Conservation (phyloP, 2,113 vertebrate genomes). For the pig (Sus scrofa) region T2T-Sscrofa CM000830.6:87455501-87456000, state of each 20-base stretch:
- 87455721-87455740: neutral
- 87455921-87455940: neutral
- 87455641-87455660: slow-evolving; percentile 16
- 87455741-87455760: slow-evolving; percentile 7
- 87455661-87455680: slow-evolving; percentile 8
- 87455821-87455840: neutral
- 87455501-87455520: slow-evolving; percentile 30
- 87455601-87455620: slow-evolving; percentile 33
- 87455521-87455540: neutral
- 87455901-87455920: slow-evolving; percentile 46
- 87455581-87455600: slow-evolving; percentile 14
- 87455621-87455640: neutral
- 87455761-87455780: slow-evolving; percentile 27
- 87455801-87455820: slow-evolving; percentile 36
- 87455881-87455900: slow-evolving; percentile 12
- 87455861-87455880: slow-evolving; percentile 28
- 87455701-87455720: slow-evolving; percentile 1
- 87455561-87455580: neutral
- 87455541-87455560: neutral
- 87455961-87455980: slow-evolving; percentile 48
- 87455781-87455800: slow-evolving; percentile 24
- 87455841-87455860: slow-evolving; percentile 14
- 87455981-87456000: neutral
- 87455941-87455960: neutral
- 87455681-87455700: slow-evolving; percentile 8